phyloP scores from a whole-genome alignment of 2,797 vertebrate genomes.

The Hydrocynus forskahlii region DNA sequence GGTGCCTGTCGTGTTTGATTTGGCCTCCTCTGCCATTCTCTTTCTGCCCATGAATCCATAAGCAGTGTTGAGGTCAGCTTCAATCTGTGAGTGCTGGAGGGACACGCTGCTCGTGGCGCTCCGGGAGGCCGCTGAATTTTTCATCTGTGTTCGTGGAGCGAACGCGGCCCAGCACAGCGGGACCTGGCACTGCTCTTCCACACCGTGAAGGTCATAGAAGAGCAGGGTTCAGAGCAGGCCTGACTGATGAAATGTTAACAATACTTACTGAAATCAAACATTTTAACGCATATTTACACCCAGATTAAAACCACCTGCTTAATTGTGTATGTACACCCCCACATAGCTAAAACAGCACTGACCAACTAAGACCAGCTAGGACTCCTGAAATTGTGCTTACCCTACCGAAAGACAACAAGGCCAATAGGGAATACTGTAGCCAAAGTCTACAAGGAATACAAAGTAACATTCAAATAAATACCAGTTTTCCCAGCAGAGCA shows the following conservation, averaged over 20 bases:
- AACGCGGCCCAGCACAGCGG: neutral
- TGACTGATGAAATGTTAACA: neutral
- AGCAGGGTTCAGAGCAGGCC: slow-evolving; percentile 1
- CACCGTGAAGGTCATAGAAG: slow-evolving; percentile 27
- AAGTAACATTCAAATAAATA: no score
- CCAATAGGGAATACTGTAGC: no score
- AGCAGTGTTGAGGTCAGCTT: slow-evolving; percentile 66
- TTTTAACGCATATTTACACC: no score
- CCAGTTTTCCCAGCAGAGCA: no score
- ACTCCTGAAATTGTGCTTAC: no score
- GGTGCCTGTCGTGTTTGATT: slow-evolving; percentile 69
- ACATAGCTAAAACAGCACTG: no score
- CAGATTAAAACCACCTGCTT: no score
- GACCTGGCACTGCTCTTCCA: neutral
- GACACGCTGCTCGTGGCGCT: slow-evolving; percentile 34
- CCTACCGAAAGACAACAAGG: no score
- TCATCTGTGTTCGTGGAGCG: neutral
- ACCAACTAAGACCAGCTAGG: no score
- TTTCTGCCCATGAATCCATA: slow-evolving; percentile 65
- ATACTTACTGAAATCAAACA: neutral
- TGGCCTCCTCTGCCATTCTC: slow-evolving; percentile 50
- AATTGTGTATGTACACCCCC: no score
- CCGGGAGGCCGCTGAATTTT: slow-evolving; percentile 19
- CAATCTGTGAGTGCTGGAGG: slow-evolving; percentile 50
- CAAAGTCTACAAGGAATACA: no score